These are phyloP conservation scores for Melipona quadrifasciata DNA, from an alignment of 1,140 invertebrate genomes.

Conservation along the genomic window DNA sequence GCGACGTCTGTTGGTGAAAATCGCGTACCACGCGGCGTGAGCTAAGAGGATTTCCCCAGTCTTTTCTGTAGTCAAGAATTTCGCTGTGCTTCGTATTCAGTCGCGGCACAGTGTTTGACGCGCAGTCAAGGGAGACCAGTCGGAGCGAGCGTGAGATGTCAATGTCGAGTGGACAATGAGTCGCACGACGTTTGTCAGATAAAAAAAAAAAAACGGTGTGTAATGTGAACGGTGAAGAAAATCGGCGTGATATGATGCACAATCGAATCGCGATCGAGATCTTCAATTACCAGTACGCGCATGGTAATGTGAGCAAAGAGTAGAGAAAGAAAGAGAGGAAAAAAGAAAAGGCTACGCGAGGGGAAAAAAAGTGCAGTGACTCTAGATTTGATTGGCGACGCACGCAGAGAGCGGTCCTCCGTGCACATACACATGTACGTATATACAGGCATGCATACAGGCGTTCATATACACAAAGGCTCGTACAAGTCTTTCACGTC, in stretches of 20 bases:
- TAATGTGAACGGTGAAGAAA: constrained; percentile 36
- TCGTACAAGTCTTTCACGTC: constrained; percentile 25
- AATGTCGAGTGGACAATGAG: constrained; percentile 24
- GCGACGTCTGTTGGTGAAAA: not conserved
- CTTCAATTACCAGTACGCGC: constrained; percentile 1
- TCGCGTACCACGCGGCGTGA: not conserved
- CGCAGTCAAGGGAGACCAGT: constrained; percentile 33
- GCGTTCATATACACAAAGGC: constrained; percentile 21
- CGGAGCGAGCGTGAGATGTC: constrained; percentile 3
- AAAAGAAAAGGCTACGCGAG: constrained; percentile 3
- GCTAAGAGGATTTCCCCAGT: constrained; percentile 23
- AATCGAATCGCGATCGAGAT: constrained; percentile 5
- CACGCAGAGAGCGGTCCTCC: constrained; percentile 47
- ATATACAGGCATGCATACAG: not conserved
- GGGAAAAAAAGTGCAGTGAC: constrained; percentile 47
- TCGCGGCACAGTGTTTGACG: constrained; percentile 16
- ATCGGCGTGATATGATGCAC: constrained; percentile 28
- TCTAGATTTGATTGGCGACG: constrained; percentile 40
- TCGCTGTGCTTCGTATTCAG: constrained; percentile 19
- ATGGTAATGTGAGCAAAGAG: constrained; percentile 30
- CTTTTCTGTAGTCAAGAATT: not conserved
- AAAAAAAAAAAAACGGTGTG: not conserved
- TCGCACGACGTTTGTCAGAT: constrained; percentile 20
- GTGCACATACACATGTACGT: constrained; percentile 30
- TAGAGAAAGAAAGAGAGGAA: too few relatives aligned